Conservation (phyloP, 2,888 invertebrate species). For the Tryphoninae sp. region DNA sequence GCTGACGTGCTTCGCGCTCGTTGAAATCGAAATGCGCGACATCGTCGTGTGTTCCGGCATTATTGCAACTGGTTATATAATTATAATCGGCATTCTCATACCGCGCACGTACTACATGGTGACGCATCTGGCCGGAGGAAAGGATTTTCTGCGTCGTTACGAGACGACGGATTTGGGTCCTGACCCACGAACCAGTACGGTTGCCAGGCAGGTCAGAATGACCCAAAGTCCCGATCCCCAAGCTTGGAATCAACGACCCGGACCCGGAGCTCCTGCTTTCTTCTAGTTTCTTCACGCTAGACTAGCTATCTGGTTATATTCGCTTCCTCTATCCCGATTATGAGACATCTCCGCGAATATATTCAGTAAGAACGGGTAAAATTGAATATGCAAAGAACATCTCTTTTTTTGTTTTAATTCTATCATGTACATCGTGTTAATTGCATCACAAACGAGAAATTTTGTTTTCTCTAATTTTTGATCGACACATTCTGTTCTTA, state of each 20-base stretch:
- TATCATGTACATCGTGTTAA: too few relatives aligned
- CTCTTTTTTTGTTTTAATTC: too few relatives aligned
- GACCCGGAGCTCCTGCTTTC: conserved; percentile 62
- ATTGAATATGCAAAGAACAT: too few relatives aligned
- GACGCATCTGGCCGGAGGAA: conserved; percentile 84
- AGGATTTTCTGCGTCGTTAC: conserved; percentile 75
- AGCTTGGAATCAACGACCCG: conserved; percentile 63
- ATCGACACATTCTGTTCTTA: background rate
- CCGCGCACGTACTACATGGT: conserved; percentile 88
- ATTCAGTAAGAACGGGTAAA: background rate
- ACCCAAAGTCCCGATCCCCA: conserved; percentile 57
- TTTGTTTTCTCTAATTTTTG: too few relatives aligned
- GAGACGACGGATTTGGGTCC: conserved; percentile 70
- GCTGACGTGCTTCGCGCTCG: conserved; percentile 84
- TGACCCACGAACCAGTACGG: conserved; percentile 74
- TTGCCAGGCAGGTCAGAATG: conserved; percentile 73
- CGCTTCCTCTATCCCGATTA: background rate
- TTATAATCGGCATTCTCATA: conserved; percentile 86
- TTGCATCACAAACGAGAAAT: too few relatives aligned
- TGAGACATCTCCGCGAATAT: background rate
- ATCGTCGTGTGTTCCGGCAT: conserved; percentile 85
- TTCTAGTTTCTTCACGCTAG: conserved; percentile 47
- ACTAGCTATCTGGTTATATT: background rate
- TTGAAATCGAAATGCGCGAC: conserved; percentile 83
- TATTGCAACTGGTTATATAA: conserved; percentile 85